These are phyloP conservation scores for Lophotis ruficrista DNA, from an alignment of 2,113 vertebrate genomes.

Conservation along the genomic window DNA sequence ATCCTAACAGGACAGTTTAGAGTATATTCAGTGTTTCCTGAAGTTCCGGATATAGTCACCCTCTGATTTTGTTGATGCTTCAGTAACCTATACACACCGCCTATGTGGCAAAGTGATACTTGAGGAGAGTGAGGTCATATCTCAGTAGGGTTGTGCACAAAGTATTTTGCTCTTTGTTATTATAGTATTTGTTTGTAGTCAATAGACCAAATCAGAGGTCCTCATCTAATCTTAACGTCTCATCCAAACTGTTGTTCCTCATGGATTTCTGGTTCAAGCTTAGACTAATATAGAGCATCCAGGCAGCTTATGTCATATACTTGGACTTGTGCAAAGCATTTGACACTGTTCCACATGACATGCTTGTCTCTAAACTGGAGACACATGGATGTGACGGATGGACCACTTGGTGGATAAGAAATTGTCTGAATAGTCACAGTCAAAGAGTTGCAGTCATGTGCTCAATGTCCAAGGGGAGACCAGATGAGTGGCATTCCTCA, in stretches of 20 bases:
- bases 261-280: neutral
- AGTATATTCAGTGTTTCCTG: neutral
- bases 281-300: neutral
- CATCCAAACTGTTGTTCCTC: neutral
- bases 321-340: no score
- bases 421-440: no score
- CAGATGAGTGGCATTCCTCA: no score
- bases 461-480: no score
- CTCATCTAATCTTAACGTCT: neutral
- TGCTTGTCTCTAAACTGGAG: no score
- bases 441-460: no score
- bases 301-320: neutral
- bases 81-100: neutral
- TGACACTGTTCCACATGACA: no score
- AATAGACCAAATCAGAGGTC: neutral
- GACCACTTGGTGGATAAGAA: no score
- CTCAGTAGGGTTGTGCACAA: neutral
- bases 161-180: neutral
- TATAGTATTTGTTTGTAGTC: neutral
- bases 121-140: fast-evolving
- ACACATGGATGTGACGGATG: no score
- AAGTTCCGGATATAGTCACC: neutral
- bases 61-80: neutral
- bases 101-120: fast-evolving
- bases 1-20: neutral